A percentile compares a stretch with the other conserved stretches of the same genome.
Conservation (phyloP, 1,140 invertebrate species). For the Drosophila navojoa region DNA sequence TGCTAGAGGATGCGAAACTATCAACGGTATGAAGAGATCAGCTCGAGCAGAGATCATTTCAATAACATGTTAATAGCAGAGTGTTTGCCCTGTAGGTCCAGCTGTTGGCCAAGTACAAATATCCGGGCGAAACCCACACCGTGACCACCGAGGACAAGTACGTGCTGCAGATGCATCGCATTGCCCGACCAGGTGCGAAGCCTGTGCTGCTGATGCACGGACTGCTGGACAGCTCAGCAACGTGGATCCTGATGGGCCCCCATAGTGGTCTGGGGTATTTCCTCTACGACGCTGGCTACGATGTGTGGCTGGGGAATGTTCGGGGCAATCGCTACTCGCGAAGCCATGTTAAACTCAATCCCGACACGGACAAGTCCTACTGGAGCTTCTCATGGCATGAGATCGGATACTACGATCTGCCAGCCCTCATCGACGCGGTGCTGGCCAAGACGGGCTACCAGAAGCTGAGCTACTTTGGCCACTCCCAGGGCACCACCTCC, state of each 20-base stretch:
- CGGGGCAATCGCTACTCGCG: conserved; percentile 84
- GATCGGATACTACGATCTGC: conserved; percentile 88
- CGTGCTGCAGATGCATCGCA: conserved; percentile 85
- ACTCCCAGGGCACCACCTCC: conserved; percentile 88
- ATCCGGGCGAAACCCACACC: conserved; percentile 85
- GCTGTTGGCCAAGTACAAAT: conserved; percentile 85
- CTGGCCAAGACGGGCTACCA: conserved; percentile 85
- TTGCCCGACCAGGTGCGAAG: conserved; percentile 69
- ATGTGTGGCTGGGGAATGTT: conserved; percentile 87
- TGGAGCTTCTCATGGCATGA: conserved; percentile 88
- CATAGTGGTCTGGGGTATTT: conserved; percentile 85
- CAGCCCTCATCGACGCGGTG: conserved; percentile 88
- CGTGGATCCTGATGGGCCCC: conserved; percentile 88
- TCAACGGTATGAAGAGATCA: conserved; percentile 43
- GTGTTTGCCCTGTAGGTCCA: conserved; percentile 49
- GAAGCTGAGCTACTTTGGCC: conserved; percentile 87
- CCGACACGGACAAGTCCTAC: conserved; percentile 84
- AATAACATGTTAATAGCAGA: background rate
- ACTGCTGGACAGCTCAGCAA: conserved; percentile 88
- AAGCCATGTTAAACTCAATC: conserved; percentile 82
- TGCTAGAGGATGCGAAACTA: conserved; percentile 49
- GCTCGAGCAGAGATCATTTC: too few species aligned
- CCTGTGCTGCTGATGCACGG: conserved; percentile 88
- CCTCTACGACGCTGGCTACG: conserved; percentile 87
- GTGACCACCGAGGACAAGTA: conserved; percentile 85